Percentiles rank a stretch among this genome's conserved stretches.
Evolutionary conservation across 2,888 invertebrate species (phyloP).

Genomic region (Barypeithes pellucidus): DNA sequence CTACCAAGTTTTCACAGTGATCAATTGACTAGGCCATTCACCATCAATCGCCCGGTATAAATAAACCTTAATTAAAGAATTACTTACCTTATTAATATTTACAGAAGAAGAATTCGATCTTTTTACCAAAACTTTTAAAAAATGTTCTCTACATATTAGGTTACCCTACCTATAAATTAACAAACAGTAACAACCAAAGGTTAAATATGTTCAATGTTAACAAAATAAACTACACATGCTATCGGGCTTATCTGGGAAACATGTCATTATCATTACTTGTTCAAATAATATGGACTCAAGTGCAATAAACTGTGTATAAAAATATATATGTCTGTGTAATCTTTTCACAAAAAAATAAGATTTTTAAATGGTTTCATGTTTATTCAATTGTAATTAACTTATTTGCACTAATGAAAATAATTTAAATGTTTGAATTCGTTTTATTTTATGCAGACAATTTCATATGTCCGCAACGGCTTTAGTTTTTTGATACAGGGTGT

Average conservation of each 20-base stretch:
- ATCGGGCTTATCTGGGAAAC: conserved; percentile 19
- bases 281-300: conserved; percentile 17
- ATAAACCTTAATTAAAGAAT: no score
- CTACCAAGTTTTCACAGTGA: no score
- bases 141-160: background rate
- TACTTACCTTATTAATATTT: background rate
- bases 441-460: no score
- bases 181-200: background rate
- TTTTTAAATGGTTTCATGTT: background rate
- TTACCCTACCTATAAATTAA: background rate
- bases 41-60: no score
- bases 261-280: conserved; percentile 28
- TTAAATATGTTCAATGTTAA: conserved; percentile 20
- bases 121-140: background rate
- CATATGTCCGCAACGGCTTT: no score
- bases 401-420: no score
- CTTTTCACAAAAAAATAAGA: background rate
- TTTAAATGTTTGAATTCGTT: no score
- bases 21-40: no score
- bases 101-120: background rate
- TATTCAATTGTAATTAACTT: background rate
- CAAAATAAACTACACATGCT: conserved; percentile 14
- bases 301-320: conserved; percentile 5
- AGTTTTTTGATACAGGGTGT: no score
- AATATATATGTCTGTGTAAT: no score